These are phyloP conservation scores for Pecten maximus DNA, from an alignment of 2,888 invertebrate genomes.

Conservation along the genomic window DNA sequence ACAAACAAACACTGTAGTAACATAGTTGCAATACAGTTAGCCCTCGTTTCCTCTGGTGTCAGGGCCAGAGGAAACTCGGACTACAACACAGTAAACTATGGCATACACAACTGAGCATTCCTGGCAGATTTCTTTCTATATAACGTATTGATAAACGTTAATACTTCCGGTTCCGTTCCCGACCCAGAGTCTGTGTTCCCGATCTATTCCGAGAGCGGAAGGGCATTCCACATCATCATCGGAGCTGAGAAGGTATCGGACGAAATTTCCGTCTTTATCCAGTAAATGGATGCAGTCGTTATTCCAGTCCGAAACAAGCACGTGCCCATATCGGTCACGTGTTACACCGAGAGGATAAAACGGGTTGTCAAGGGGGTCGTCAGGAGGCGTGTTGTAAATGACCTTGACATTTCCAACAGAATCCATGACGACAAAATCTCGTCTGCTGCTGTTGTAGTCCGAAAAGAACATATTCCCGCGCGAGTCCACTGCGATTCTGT, in stretches of 20 bases:
- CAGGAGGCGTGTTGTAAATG: conserved; percentile 56
- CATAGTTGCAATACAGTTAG: no score
- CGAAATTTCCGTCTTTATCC: conserved; percentile 58
- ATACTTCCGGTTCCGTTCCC: conserved; percentile 63
- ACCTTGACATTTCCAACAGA: conserved; percentile 56
- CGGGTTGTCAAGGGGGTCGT: conserved; percentile 56
- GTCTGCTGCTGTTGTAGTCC: conserved; percentile 59
- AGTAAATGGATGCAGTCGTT: conserved; percentile 64
- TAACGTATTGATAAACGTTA: conserved; percentile 40
- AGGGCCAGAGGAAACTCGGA: no score
- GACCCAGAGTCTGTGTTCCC: conserved; percentile 61
- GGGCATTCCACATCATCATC: conserved; percentile 62
- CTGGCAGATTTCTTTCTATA: background rate
- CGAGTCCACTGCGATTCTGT: conserved; percentile 59
- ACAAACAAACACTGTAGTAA: no score
- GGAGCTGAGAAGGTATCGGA: conserved; percentile 55
- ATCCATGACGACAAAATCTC: conserved; percentile 58
- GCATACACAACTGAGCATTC: no score
- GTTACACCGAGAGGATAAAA: conserved; percentile 64
- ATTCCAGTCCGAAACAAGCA: conserved; percentile 65
- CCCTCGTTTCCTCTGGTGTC: no score
- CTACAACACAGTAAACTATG: no score
- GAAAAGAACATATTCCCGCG: conserved; percentile 63
- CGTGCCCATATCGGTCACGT: conserved; percentile 62
- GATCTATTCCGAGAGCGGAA: conserved; percentile 60